A percentile compares a stretch with the other conserved stretches of the same genome.
Evolutionary conservation across 2,113 vertebrate genomes (phyloP).

Genomic region (Geothlypis trichas): DNA sequence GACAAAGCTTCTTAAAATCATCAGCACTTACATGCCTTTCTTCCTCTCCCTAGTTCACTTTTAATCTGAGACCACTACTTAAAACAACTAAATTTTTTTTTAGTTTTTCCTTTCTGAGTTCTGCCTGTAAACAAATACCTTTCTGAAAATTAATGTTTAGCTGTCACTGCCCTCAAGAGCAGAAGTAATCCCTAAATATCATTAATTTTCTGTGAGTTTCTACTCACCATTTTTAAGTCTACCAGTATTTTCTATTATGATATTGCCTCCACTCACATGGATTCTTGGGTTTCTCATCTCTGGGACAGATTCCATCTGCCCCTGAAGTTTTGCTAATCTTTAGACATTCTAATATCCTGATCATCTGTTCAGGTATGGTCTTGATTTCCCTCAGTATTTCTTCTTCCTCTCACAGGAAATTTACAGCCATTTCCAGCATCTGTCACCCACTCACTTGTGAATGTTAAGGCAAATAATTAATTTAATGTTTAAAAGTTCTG

Average conservation of each 20-base stretch:
- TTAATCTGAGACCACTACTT: background rate
- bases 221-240: background rate
- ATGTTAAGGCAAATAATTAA: conserved; percentile 57
- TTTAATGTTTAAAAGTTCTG: conserved; percentile 22
- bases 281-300: background rate
- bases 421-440: conserved; percentile 50
- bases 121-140: background rate
- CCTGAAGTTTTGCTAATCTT: conserved; percentile 10
- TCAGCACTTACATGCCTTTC: background rate
- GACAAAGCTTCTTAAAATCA: background rate
- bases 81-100: background rate
- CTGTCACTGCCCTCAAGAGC: background rate
- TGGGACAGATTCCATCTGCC: background rate
- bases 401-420: conserved; percentile 42
- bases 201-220: background rate
- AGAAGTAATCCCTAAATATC: background rate
- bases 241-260: background rate
- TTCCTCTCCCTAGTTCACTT: background rate
- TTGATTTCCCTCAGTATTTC: conserved; percentile 55
- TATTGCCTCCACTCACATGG: background rate
- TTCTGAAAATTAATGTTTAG: background rate
- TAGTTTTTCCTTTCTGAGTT: background rate
- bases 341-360: conserved; percentile 49
- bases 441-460: conserved; percentile 54
- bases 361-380: conserved; percentile 50